Conservation (phyloP, 1,140 invertebrate species). For the Bombus balteatus region DNA sequence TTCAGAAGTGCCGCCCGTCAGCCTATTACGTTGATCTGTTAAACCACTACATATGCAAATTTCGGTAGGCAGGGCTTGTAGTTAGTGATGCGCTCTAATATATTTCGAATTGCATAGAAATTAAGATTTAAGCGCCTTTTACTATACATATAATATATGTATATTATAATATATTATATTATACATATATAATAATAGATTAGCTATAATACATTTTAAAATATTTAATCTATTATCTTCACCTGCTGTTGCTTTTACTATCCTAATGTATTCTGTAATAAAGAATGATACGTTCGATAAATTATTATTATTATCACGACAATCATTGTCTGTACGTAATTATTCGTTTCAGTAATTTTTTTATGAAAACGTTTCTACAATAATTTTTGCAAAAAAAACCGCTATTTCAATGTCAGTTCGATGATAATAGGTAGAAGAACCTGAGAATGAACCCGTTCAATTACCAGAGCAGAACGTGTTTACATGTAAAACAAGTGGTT, state of each 20-base stretch:
- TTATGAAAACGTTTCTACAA: neutral
- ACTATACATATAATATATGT: neutral
- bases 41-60: neutral
- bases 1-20: neutral
- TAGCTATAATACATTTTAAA: too few relatives aligned
- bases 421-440: neutral
- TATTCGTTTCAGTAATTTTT: neutral
- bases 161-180: too few relatives aligned
- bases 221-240: too few relatives aligned
- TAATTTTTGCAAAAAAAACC: neutral
- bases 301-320: neutral
- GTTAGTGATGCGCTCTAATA: neutral
- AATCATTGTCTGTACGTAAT: neutral
- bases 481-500: conserved; percentile 45
- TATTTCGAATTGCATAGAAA: neutral
- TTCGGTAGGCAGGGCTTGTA: neutral
- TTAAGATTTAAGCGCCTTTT: neutral
- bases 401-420: neutral
- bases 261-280: too few relatives aligned
- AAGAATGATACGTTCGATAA: neutral
- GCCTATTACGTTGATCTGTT: neutral
- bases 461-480: conserved; percentile 25
- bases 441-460: conserved; percentile 14
- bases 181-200: too few relatives aligned
- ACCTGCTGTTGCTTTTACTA: too few relatives aligned